phyloP scores from a whole-genome alignment of 2,888 invertebrate genomes.

The Parthenolecanium corni region DNA sequence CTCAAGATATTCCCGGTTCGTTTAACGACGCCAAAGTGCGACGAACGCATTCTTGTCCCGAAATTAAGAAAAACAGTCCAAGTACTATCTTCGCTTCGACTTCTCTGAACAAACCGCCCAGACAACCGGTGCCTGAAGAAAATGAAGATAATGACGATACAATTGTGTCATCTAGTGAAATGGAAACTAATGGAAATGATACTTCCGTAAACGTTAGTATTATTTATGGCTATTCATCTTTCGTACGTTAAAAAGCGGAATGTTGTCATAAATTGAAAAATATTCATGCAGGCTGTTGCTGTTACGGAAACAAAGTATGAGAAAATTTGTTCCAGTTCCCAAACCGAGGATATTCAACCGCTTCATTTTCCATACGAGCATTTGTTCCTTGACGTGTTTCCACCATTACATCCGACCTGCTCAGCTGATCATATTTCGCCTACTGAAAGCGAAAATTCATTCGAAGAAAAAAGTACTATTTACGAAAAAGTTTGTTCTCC shows the following conservation, averaged over 20 bases:
- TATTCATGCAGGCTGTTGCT: too few relatives aligned
- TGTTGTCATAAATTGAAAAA: too few relatives aligned
- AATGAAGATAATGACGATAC: constrained; percentile 30
- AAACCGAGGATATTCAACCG: constrained; percentile 60
- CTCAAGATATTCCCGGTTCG: constrained; percentile 37
- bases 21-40: constrained; percentile 40
- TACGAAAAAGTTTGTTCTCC: constrained; percentile 2
- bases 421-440: not conserved
- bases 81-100: constrained; percentile 9
- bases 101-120: not conserved
- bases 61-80: constrained; percentile 42
- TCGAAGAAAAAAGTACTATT: not conserved
- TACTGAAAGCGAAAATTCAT: constrained; percentile 8
- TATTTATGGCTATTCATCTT: too few relatives aligned
- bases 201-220: too few relatives aligned
- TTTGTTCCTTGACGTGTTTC: constrained; percentile 56
- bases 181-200: too few relatives aligned
- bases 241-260: too few relatives aligned
- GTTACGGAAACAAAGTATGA: too few relatives aligned
- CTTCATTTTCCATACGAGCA: constrained; percentile 55
- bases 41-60: constrained; percentile 55
- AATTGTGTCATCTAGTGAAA: constrained; percentile 35
- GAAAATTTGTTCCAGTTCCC: constrained; percentile 39
- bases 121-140: constrained; percentile 27
- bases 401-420: constrained; percentile 30